Evolutionary conservation across 2,113 vertebrate species (phyloP), one percentile per base, ranked within the genome.

Genomic region (Oriolus oriolus): DNA sequence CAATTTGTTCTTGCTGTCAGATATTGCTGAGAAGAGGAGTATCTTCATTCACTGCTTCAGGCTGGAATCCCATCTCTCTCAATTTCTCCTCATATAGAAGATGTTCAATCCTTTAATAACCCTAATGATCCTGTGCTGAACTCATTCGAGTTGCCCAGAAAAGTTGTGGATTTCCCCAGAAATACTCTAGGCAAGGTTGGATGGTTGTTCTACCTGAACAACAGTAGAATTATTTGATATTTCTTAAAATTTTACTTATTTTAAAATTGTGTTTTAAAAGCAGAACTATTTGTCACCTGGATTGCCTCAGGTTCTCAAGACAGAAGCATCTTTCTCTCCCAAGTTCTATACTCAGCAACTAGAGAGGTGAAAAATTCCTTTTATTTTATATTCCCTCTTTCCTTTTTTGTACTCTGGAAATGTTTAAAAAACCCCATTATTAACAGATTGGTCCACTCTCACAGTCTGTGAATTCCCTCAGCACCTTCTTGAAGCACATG

Each of bases 401-500:
- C 18, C 1, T 37, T 52, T 60, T 6, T 35, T 52, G 30, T 50
- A 64, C 19, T 56, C 24, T 50, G 49, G 61, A 95, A 85, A 82
- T 41, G 69, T 75, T 82, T 50, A 83, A 93, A 93, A 75, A 23
- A 69, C 68, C 89, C 71, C 13, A 13, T 77, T 93, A 70, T 89
- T 96, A 95, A 91, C 18, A 30, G 59, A 65, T 33, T 86, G 35
- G 54, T 90, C 61, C 87, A 75, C 85, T 80, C 31, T 42, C 42
- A 53, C 37, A 84, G 22, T 47, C 42, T 52, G 16, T 91, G 30
- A 83, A 37, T 71, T 66, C 28, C 81, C 93, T 87, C 17, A 60
- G 61, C 33, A 91, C 20, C 35, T 33, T 82, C 31, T 11, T 94
- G 89, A 87, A 95, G 31, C 23, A 81, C 23, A 81, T 15, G 2